Evolutionary conservation across 2,797 vertebrate genomes (phyloP), one percentile per base, ranked within the genome.

Genomic region (Sebastes trivittatus): DNA sequence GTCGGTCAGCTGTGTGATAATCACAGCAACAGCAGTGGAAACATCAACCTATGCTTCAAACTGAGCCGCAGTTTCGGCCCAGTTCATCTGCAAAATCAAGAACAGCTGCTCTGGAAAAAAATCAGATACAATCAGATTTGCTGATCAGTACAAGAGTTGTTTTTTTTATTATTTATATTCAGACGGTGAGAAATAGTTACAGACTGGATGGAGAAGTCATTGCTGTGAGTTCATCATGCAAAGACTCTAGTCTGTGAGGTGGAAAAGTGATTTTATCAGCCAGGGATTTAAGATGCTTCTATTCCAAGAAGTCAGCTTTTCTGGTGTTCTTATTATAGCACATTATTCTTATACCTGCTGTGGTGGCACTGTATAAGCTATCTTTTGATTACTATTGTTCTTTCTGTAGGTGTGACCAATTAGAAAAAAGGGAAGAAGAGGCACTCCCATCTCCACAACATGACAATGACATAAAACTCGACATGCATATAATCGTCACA

Each of bases 1-100:
- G 18, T 67, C 84, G 83, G 71, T 86, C 79, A 88, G 46, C 78
- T 82, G 72, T 84, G 81, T 85, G 80, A 87, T 86, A 42, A 86
- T 79, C 69, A 84, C 77, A 80, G 55, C 75, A 85, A 54, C 78
- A 85, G 38, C 75, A 84, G 72, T 42, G 77, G 34, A 80, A 90
- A 82, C 62, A 85, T 71, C 64, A 78, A 67, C 55, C 25, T 13
- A 14, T 32, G 67, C 60, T 69, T 60, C 38, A 81, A 77, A 81
- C 27, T 71, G 52, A 83, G 63, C n/a, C 1, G 34, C 11, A 23
- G 23, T 23, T 23, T 23, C 23, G 23, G 23, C 23, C 23, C 23
- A 23, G 23, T 23, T 23, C 23, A 23, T 23, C 23, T 66, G 46
- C 16, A 2, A 80, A 81, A 81, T 72, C 16, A 64, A 78, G 55